Evolutionary conservation across 2,113 vertebrate genomes (phyloP), one percentile per base, ranked within the genome.

Genomic region (Rousettus leschenaultii): DNA sequence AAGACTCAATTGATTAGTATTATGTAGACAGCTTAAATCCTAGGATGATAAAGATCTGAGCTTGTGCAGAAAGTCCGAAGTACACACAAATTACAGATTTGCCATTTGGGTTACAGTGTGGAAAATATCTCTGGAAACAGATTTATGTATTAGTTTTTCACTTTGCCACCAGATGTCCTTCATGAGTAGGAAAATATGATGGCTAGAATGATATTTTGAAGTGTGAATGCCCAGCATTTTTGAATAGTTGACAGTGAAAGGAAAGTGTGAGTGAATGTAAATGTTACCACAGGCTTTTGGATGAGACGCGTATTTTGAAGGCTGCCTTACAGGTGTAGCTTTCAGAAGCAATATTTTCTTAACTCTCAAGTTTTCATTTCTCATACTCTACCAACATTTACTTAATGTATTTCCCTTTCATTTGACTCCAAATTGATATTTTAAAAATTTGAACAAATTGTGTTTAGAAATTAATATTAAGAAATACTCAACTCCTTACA

Each of bases 151-250:
- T 97, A 97, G 71, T 96, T 98, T 96, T 96, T 70, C 82, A 3
- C 45, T 97, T 97, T 95, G 97, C 98, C 98, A 98, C 98, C 97
- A 99, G 99, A 97, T 98, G 98, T 98, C 99, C 95, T 80, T 97
- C 98, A 93, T 14, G 98, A 98, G 99, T 98, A 98, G 98, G 97
- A 98, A 98, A 98, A 97, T 90, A 86, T 85, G 95, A 87, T 82
- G 97, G 86, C 77, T 80, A 4, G 55, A 80, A 7, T 63, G 45
- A 28, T 85, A 55, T 86, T 88, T 93, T 83, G 86, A 86, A 96
- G 40, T 68, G 26, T n/a, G 93, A 61, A 85, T 93, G 94, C 83
- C 66, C 96, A 88, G 93, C 79, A 38, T 91, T 97, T 98, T 95
- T 97, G 87, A 98, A 96, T 40, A 57, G 57, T 35, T 0, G 85